Evolutionary conservation across 2,888 invertebrate species (phyloP), one percentile per base, ranked within the genome.

Genomic region (Tenthredo scrophulariae): DNA sequence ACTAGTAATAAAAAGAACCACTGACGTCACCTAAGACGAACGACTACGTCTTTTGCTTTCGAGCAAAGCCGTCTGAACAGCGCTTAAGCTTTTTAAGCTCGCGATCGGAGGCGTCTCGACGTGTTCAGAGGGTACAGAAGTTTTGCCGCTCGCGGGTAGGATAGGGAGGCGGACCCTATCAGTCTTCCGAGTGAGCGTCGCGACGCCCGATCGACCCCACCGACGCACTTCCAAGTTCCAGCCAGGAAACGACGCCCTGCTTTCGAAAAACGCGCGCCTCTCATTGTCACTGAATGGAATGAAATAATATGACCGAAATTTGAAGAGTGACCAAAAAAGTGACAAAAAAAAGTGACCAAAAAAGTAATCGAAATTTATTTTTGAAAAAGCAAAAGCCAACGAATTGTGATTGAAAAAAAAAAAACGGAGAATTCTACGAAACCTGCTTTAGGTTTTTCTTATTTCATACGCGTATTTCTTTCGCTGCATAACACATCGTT

Each of bases 181-280:
- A 90, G 89, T 89, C 90, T 87, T 86, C 86, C 89, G 87, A 88
- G 88, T 88, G 88, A 89, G 89, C 90, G 89, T 88, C 89, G 89
- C 87, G 90, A 89, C 88, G 88, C 88, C 86, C 87, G 88, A 86
- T 54, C 77, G 80, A 80, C 37, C 58, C 80, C 80, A 37, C 80
- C 80, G 80, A 58, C 58, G 80, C 62, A 80, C 62, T 80, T 80
- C 80, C n/a, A 80, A 80, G 43, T 80, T 80, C 80, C n/a, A 80
- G 40, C 40, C 80, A 62, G 80, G 40, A 80, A 80, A 26, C 84
- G 85, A 84, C 84, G 83, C 26, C 67, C 67, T 80, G 18, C 40
- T 62, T 62, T 67, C 67, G 83, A 83, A 50, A 83, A 67, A 26
- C 83, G 18, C 83, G 83, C 83, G 67, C n/a, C 67, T 50, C 67